Percentiles rank a stretch among this genome's conserved stretches.
phyloP scores from a whole-genome alignment of 2,797 vertebrate species.

The Melanotaenia pygmaea region DNA sequence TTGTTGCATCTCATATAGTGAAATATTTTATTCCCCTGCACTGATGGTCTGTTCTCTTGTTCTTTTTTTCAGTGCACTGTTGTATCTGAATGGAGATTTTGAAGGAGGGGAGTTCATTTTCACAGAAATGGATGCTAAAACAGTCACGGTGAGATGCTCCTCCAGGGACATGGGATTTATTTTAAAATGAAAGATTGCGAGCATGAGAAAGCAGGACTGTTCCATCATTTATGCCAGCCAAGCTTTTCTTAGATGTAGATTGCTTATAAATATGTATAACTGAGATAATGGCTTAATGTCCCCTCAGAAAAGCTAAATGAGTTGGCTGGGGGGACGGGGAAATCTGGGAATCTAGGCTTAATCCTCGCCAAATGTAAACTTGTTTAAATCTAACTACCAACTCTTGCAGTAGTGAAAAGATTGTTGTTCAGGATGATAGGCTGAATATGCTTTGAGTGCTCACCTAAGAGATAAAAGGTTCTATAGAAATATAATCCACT shows the following conservation, averaged over 20 bases:
- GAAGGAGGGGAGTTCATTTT: constrained; percentile 98
- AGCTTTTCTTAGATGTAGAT: not conserved
- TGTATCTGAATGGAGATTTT: constrained; percentile 96
- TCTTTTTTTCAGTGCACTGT: constrained; percentile 85
- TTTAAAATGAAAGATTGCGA: not conserved
- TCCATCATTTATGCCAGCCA: not conserved
- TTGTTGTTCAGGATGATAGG: too few species aligned
- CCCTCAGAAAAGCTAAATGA: too few species aligned
- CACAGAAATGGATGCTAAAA: constrained; percentile 97
- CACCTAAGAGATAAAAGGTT: too few species aligned
- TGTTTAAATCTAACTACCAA: too few species aligned
- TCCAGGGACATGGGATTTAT: not conserved
- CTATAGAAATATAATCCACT: too few species aligned
- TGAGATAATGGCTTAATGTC: too few species aligned
- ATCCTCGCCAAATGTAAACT: too few species aligned
- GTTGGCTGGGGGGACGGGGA: too few species aligned
- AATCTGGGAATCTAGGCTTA: too few species aligned
- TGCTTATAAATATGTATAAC: not conserved
- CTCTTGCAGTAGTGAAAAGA: too few species aligned
- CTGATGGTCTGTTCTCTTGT: not conserved
- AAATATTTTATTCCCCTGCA: not conserved
- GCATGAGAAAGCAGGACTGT: not conserved
- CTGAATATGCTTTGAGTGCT: too few species aligned
- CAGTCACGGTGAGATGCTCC: constrained; percentile 88
- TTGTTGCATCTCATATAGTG: not conserved